Percentiles rank a stretch among this genome's conserved stretches.
These are phyloP conservation scores for Nothocercus nigrocapillus DNA, from an alignment of 2,113 vertebrate species.

Conservation along the genomic window DNA sequence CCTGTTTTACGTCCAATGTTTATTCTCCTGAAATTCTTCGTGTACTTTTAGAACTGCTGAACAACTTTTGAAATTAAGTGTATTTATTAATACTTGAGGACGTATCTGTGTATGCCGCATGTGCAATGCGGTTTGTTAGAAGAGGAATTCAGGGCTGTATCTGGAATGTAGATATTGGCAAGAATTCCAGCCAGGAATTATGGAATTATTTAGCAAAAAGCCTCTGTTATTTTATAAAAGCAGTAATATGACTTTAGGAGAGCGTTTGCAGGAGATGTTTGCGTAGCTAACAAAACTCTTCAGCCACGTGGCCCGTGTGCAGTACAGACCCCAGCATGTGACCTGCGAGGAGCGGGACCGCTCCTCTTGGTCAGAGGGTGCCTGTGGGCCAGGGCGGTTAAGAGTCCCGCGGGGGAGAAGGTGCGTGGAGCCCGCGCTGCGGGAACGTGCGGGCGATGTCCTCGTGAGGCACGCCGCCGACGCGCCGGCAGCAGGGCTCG, in stretches of 20 bases:
- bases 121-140: rapidly evolving
- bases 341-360: neutral
- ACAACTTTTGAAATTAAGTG: neutral
- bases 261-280: neutral
- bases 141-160: neutral
- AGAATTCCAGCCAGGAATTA: neutral
- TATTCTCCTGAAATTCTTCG: neutral
- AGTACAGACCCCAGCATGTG: neutral
- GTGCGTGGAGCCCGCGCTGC: neutral
- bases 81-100: neutral
- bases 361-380: neutral
- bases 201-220: neutral
- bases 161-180: neutral
- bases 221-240: neutral
- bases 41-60: neutral
- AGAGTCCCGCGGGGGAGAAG: neutral
- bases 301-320: rapidly evolving
- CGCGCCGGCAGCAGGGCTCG: neutral
- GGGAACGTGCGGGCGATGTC: neutral
- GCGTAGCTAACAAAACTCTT: neutral
- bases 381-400: rapidly evolving
- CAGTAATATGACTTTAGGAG: neutral
- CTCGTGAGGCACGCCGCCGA: neutral
- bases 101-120: rapidly evolving
- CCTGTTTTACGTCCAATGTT: neutral